A percentile compares a stretch with the other conserved stretches of the same genome.
phyloP scores from a whole-genome alignment of 2,113 vertebrate species.

The Egretta garzetta region DNA sequence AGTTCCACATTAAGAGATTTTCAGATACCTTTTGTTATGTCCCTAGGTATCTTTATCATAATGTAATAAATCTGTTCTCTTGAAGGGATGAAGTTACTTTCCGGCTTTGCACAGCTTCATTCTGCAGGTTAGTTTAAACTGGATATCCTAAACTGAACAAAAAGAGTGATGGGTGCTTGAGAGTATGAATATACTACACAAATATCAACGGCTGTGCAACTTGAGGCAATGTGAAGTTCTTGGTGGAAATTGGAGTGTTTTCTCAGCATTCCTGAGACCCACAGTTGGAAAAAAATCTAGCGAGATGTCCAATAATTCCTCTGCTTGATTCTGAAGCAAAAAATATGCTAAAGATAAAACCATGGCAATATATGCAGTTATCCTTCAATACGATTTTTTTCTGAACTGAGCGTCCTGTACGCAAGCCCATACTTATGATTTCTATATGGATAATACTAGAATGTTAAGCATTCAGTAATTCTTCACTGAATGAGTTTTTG shows the following conservation, averaged over 20 bases:
- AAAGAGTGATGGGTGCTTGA: background rate
- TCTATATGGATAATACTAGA: background rate
- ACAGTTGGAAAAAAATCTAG: background rate
- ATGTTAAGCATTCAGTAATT: background rate
- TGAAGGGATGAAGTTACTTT: too few relatives aligned
- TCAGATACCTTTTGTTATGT: background rate
- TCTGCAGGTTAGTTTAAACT: background rate
- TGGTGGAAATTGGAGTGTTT: background rate
- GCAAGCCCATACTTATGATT: background rate
- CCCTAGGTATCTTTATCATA: background rate
- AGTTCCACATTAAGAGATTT: background rate
- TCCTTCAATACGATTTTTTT: background rate
- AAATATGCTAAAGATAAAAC: background rate
- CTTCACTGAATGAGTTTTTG: background rate
- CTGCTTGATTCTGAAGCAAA: background rate
- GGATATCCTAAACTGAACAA: background rate
- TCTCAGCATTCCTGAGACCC: background rate
- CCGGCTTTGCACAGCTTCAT: too few relatives aligned
- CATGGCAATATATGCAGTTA: background rate
- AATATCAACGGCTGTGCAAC: background rate
- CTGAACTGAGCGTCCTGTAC: background rate
- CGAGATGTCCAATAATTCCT: background rate
- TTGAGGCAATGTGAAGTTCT: background rate
- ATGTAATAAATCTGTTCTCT: background rate
- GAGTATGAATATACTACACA: accelerated